Evolutionary conservation across 2,797 vertebrate species (phyloP), one percentile per base, ranked within the genome.

Genomic region (Clarias laeviceps): DNA sequence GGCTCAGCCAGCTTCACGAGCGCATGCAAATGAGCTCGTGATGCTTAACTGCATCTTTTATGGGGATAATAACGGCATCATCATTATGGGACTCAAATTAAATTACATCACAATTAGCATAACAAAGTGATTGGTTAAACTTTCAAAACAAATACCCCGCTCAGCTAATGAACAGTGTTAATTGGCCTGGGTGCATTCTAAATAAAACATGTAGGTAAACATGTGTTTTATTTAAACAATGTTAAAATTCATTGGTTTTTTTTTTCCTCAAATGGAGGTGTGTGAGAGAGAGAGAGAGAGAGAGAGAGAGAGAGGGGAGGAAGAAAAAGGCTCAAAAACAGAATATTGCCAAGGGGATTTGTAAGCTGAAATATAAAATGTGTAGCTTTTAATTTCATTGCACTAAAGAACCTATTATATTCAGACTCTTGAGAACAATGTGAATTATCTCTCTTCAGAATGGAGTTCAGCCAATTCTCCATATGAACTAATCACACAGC

Each of bases 71-170:
- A 98, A 97, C 96, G 96, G 97, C 98, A 98, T 99, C 98, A 97
- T 99, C 97, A 99, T 99, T 99, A 99, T 96, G 97, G 97, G 96
- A 97, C 97, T 98, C 98, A 97, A 99, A 99, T 99, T 99, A 99
- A 99, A 99, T 99, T 99, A 99, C 98, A 99, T 98, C 97, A 98
- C 96, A 98, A 99, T 99, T 99, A 99, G 97, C 98, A 99, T 99
- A 99, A 97, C 98, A 99, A 99, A 99, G 98, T 99, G 98, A 99
- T 98, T 98, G 97, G 97, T 98, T 99, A 97, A 99, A 99, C 97
- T 99, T 99, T 98, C 97, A 95, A 99, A 99, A 99, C 98, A 99
- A 99, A 99, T 99, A 99, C 95, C 96, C 94, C 92, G 95, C 97
- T 96, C 95, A 90, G 95, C 95, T 99, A 99, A 99, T 98, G 97